Percentiles rank a stretch among this genome's conserved stretches.
phyloP scores from a whole-genome alignment of 23 tunicate species.

The Styela clava region DNA sequence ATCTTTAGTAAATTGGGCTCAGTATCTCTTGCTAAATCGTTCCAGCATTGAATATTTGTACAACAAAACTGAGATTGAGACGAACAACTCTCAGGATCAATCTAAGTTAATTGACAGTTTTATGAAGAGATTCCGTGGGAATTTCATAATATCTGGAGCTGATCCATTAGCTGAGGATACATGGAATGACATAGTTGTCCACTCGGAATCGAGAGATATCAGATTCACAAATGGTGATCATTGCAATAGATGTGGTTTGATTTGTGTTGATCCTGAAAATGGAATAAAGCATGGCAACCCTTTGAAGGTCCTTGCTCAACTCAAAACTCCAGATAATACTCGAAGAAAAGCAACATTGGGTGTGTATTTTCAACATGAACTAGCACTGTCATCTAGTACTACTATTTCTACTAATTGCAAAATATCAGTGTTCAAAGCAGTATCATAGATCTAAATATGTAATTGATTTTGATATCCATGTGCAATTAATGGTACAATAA shows the following conservation, averaged over 20 bases:
- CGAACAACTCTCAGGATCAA: background rate
- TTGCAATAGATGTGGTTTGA: conserved; percentile 72
- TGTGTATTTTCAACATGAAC: conserved; percentile 13
- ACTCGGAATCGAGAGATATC: background rate
- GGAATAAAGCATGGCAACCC: conserved; percentile 48
- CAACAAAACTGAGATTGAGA: conserved; percentile 4
- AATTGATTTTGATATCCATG: too few species aligned
- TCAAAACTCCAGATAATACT: background rate
- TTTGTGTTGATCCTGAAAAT: conserved; percentile 50
- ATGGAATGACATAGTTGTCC: conserved; percentile 31
- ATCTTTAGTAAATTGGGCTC: conserved; percentile 68
- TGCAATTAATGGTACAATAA: too few species aligned
- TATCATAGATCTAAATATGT: too few species aligned
- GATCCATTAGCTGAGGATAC: conserved; percentile 63
- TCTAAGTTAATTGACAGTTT: conserved; percentile 27
- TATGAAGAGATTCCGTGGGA: conserved; percentile 52
- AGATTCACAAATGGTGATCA: conserved; percentile 22
- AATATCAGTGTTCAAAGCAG: background rate
- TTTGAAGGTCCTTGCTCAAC: conserved; percentile 32
- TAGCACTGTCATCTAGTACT: too few species aligned
- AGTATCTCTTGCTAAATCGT: conserved; percentile 49
- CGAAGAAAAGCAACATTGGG: conserved; percentile 16
- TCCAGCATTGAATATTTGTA: conserved; percentile 39
- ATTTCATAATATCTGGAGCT: conserved; percentile 50
- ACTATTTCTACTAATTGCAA: background rate